Evolutionary conservation across 2,888 invertebrate species (phyloP).

Genomic region (Sarcophaga carnaria): DNA sequence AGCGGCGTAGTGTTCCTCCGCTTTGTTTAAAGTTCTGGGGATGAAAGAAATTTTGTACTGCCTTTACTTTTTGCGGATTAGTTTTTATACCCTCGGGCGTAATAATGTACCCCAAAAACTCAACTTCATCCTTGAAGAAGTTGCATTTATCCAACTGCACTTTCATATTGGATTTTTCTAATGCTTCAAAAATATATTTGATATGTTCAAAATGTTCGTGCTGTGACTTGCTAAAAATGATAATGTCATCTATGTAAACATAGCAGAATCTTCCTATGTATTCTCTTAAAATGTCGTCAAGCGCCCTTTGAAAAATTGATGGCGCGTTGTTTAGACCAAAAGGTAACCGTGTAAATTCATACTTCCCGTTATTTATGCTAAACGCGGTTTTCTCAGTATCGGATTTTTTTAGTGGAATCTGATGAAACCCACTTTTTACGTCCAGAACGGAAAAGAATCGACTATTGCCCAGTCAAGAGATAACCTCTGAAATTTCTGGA

Average conservation of each 20-base stretch:
- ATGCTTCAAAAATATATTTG: slow-evolving; percentile 26
- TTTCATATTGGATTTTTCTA: slow-evolving; percentile 52
- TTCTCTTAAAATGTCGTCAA: slow-evolving; percentile 47
- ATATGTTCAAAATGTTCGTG: slow-evolving; percentile 7
- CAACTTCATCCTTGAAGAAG: slow-evolving; percentile 8
- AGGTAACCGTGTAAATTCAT: slow-evolving; percentile 35
- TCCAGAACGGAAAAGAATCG: slow-evolving; percentile 47
- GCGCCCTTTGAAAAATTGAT: slow-evolving; percentile 37
- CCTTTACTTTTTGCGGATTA: slow-evolving; percentile 56
- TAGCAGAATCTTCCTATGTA: slow-evolving; percentile 39
- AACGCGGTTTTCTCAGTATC: slow-evolving; percentile 59
- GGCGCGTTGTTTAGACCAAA: slow-evolving; percentile 42
- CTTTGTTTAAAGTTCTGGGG: slow-evolving; percentile 46
- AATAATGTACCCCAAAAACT: slow-evolving; percentile 30
- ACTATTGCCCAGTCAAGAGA: slow-evolving; percentile 34
- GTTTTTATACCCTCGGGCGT: slow-evolving; percentile 17
- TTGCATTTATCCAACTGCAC: slow-evolving; percentile 31
- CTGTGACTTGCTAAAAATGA: slow-evolving; percentile 46
- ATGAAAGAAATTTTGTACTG: slow-evolving; percentile 53
- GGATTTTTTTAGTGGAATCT: slow-evolving; percentile 52
- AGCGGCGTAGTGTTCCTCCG: slow-evolving; percentile 53
- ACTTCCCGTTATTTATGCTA: slow-evolving; percentile 21
- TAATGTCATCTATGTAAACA: slow-evolving; percentile 50
- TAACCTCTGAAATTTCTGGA: no score
- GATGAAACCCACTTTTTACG: slow-evolving; percentile 41